Conservation (phyloP, 2,797 vertebrate genomes). For the Garrulus glandarius region DNA sequence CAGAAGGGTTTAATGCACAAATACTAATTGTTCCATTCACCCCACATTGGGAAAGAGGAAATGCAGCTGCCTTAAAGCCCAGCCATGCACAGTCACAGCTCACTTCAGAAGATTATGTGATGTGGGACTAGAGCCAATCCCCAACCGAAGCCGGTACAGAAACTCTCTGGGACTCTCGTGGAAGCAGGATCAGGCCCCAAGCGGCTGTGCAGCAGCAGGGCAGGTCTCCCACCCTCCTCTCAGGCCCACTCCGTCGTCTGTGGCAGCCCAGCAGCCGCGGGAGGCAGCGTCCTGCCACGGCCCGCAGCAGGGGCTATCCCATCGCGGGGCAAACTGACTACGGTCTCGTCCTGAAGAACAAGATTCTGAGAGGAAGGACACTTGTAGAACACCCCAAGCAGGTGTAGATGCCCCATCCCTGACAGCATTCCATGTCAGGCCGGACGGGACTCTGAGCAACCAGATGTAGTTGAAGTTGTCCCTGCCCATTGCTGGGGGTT, state of each 20-base stretch:
- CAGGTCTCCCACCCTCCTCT: background rate
- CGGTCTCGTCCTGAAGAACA: background rate
- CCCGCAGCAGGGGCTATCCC: background rate
- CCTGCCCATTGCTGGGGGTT: background rate
- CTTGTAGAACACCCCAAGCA: background rate
- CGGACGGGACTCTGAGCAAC: background rate
- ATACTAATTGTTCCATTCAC: background rate
- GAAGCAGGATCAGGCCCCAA: background rate
- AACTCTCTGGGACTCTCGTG: background rate
- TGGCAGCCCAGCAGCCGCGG: background rate
- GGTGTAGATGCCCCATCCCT: no score
- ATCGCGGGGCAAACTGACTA: background rate
- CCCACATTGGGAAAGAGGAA: background rate
- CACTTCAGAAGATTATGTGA: background rate
- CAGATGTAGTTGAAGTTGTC: background rate
- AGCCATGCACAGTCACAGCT: background rate
- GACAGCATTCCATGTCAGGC: background rate
- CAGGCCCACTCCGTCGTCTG: background rate
- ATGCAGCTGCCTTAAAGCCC: background rate
- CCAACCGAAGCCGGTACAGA: fast-evolving
- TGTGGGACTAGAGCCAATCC: background rate
- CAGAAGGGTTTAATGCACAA: background rate
- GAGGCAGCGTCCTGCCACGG: background rate
- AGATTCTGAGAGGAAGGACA: background rate
- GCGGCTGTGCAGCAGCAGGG: background rate